phyloP scores from a whole-genome alignment of 2,888 invertebrate genomes.

The Drosophila aldrichi region DNA sequence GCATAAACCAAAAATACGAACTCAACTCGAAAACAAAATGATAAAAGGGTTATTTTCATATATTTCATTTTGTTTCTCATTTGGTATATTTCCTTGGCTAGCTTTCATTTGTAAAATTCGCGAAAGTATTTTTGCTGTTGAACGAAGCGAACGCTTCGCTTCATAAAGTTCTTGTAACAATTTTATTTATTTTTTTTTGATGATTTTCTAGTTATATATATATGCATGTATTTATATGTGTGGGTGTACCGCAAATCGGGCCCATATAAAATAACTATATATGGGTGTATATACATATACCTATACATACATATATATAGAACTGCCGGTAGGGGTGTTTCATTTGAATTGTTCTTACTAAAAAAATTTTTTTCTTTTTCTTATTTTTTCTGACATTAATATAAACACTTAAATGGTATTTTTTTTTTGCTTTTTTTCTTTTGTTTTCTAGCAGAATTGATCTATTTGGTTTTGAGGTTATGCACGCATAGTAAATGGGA shows the following conservation, averaged over 20 bases:
- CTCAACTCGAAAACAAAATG: constrained; percentile 33
- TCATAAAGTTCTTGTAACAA: constrained; percentile 44
- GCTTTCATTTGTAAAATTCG: constrained; percentile 54
- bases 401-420: constrained; percentile 41
- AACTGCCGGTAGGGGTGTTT: constrained; percentile 76
- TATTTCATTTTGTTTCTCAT: neutral
- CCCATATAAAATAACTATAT: constrained; percentile 45
- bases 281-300: constrained; percentile 1
- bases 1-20: constrained; percentile 46
- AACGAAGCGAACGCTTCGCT: constrained; percentile 21
- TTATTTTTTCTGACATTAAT: constrained; percentile 35
- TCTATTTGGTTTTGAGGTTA: constrained; percentile 27
- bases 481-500: constrained; percentile 25
- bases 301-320: constrained; percentile 34
- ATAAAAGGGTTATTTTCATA: neutral
- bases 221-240: neutral
- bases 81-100: constrained; percentile 32
- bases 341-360: constrained; percentile 59
- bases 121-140: constrained; percentile 44
- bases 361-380: constrained; percentile 32
- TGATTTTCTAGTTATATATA: constrained; percentile 8
- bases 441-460: constrained; percentile 24
- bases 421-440: neutral
- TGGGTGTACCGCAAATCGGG: constrained; percentile 24
- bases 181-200: constrained; percentile 39